Evolutionary conservation across 2,113 vertebrate genomes (phyloP), one percentile per base, ranked within the genome.

Genomic region (Mirza zaza): DNA sequence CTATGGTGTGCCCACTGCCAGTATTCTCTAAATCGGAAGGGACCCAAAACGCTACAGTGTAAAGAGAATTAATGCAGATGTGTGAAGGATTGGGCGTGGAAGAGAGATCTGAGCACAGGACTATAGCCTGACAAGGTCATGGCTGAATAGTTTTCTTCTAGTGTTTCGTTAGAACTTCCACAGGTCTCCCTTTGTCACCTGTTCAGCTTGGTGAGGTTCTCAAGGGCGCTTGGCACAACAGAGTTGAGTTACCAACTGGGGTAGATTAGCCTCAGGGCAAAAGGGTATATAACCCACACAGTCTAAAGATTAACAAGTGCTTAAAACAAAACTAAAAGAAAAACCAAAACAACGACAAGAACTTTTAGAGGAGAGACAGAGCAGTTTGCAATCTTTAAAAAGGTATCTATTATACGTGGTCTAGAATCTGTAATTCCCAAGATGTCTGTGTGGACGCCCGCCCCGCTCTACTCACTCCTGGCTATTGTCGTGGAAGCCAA

Each of bases 321-420:
- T 65, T 42, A 79, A 94, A 92, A 75, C 14, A 48, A 79, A 94
- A 32, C 9, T n/a, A 94, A 77, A 67, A 65, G 36, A 92, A 68
- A 12, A 29, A 92, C 87, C 32, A 83, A 87, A 87, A 55, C 29
- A 50, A 75, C 57, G 34, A 34, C 15, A 75, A 87, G 77, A 79
- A 87, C n/a, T 11, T 50, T 77, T 55, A 63, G 17, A 76, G 48
- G n/a, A 90, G 36, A 20, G 55, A 29, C 6, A 84, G 25, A 52
- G 48, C 50, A 55, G 50, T 42, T 55, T 59, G 32, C 36, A 77
- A 68, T 21, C 21, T 27, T 92, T 52, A 45, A 15, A 81, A 61
- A 83, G 50, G 20, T n/a, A 77, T 17, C 36, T 34, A 18, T 55
- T 55, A 55, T 55, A 3, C 0, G 1, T 13, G 18, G 48, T 82